These are phyloP conservation scores for Spizella passerina DNA, from an alignment of 2,797 vertebrate genomes.

Conservation along the genomic window DNA sequence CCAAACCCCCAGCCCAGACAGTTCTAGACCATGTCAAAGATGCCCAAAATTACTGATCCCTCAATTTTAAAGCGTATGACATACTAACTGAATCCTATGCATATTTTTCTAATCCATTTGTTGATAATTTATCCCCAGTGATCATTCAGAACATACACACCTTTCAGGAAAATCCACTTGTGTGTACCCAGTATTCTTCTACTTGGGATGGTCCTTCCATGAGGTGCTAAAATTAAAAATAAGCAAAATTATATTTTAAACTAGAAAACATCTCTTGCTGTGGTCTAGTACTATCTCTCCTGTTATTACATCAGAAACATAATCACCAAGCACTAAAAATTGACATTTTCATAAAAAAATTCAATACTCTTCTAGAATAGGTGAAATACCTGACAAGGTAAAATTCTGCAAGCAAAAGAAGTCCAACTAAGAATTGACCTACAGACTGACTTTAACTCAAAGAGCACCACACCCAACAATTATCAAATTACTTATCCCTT, in stretches of 20 bases:
- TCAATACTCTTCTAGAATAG: not conserved
- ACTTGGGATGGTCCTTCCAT: not conserved
- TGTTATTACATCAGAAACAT: not conserved
- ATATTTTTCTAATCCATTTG: not conserved
- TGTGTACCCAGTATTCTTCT: not conserved
- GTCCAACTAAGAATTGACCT: not conserved
- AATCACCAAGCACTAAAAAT: not conserved
- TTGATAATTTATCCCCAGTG: not conserved
- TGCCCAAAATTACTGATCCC: not conserved
- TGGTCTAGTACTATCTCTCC: not conserved
- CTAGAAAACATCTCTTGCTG: not conserved
- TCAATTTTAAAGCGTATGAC: not conserved
- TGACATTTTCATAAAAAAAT: not conserved
- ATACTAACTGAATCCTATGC: not conserved
- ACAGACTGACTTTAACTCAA: not conserved
- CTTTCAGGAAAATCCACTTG: slow-evolving; percentile 18
- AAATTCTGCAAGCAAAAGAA: not conserved
- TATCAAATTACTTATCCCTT: not conserved
- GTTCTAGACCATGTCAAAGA: not conserved
- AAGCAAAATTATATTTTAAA: not conserved
- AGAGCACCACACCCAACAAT: not conserved
- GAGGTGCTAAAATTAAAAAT: not conserved
- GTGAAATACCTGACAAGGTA: not conserved
- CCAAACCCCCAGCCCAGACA: not conserved
- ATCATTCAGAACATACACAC: not conserved